Evolutionary conservation across 2,888 invertebrate species (phyloP).

Genomic region (Leptura quadrifasciata): DNA sequence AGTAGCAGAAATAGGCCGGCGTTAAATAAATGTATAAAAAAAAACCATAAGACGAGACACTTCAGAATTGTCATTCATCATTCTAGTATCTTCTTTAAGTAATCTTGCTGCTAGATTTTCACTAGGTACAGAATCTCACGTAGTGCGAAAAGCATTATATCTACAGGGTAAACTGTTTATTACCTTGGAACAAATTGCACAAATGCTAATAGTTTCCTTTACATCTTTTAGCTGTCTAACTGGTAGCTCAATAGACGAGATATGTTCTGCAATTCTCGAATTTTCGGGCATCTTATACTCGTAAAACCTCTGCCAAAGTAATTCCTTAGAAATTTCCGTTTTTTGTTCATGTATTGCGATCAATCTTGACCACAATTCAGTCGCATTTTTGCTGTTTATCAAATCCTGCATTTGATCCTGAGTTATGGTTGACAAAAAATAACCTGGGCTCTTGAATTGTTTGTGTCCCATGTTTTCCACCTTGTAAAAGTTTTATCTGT

Average conservation of each 20-base stretch:
- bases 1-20: no score
- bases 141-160: constrained; percentile 39
- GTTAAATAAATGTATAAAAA: no score
- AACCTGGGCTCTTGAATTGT: constrained; percentile 45
- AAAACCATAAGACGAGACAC: no score
- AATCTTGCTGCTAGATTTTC: constrained; percentile 48
- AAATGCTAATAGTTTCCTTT: constrained; percentile 38
- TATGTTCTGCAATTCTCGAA: no score
- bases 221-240: constrained; percentile 31
- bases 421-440: constrained; percentile 42
- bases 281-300: no score
- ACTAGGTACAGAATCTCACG: constrained; percentile 48
- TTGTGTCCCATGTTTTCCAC: constrained; percentile 41
- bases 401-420: constrained; percentile 42
- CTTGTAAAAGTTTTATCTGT: not conserved
- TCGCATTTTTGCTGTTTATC: constrained; percentile 21
- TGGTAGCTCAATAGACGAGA: not conserved
- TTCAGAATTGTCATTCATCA: constrained; percentile 35
- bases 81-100: constrained; percentile 51
- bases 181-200: constrained; percentile 44
- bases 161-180: constrained; percentile 40
- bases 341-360: constrained; percentile 27
- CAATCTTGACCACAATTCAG: constrained; percentile 22
- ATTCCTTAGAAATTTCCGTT: constrained; percentile 21
- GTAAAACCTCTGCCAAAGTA: constrained; percentile 22